A percentile compares a stretch with the other conserved stretches of the same genome.
Conservation (phyloP, 2,797 vertebrate species). For the Chaunax sp. region DNA sequence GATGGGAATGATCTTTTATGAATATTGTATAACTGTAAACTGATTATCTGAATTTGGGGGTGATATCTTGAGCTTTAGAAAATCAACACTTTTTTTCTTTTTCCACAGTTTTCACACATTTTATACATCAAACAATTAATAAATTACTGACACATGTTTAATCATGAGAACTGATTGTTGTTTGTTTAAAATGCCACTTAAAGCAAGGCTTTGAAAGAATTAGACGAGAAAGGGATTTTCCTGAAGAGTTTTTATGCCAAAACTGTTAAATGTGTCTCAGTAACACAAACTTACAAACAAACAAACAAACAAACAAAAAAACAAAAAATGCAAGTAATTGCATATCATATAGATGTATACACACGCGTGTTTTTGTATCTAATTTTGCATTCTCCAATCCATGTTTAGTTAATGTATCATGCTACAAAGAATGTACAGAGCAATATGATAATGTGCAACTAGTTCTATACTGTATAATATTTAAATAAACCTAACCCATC, state of each 20-base stretch:
- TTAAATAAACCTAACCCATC: slow-evolving; percentile 2
- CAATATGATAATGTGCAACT: background rate
- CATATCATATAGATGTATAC: background rate
- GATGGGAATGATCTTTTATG: too few relatives aligned
- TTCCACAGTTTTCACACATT: background rate
- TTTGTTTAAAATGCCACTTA: background rate
- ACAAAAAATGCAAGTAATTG: slow-evolving; percentile 3
- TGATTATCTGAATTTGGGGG: too few relatives aligned
- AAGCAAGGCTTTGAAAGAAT: background rate
- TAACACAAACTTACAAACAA: too few relatives aligned
- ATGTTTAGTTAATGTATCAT: background rate
- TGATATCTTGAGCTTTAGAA: too few relatives aligned
- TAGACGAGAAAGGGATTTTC: background rate
- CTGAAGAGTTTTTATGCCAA: background rate
- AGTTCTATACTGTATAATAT: background rate
- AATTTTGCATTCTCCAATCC: slow-evolving; percentile 2
- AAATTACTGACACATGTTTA: background rate
- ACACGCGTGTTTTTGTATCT: too few relatives aligned
- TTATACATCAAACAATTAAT: background rate
- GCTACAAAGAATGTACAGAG: background rate
- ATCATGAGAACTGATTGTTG: background rate
- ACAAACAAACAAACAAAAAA: too few relatives aligned
- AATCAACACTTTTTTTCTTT: too few relatives aligned
- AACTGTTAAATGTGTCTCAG: background rate
- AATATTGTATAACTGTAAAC: too few relatives aligned